A percentile compares a stretch with the other conserved stretches of the same genome.
Conservation (phyloP, 2,797 vertebrate genomes). For the Otolemur crassicaudatus region DNA sequence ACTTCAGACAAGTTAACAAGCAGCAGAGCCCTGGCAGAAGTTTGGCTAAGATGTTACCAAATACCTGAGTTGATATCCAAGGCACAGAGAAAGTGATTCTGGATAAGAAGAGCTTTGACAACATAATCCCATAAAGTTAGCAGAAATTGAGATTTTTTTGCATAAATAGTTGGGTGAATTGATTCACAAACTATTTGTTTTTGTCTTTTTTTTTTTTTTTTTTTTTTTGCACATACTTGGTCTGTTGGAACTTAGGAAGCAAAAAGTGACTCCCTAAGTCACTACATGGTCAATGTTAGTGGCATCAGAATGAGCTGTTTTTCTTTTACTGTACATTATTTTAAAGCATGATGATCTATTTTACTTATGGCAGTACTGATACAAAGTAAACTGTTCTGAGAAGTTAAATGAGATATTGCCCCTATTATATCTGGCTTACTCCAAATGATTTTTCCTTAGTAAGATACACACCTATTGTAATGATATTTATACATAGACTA, state of each 20-base stretch:
- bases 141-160: not conserved
- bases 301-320: not conserved
- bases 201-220: not conserved
- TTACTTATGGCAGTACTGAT: not conserved
- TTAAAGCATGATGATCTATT: not conserved
- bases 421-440: not conserved
- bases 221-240: not conserved
- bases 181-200: not conserved
- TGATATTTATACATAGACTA: not conserved
- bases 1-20: not conserved
- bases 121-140: not conserved
- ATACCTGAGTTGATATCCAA: not conserved
- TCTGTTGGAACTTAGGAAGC: not conserved
- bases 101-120: not conserved
- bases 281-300: not conserved
- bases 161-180: not conserved
- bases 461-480: not conserved
- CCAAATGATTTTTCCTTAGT: not conserved
- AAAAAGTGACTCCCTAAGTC: not conserved
- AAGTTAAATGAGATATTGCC: not conserved
- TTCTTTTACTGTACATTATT: not conserved
- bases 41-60: not conserved
- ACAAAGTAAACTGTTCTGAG: not conserved
- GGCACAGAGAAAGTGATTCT: not conserved
- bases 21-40: not conserved